These are phyloP conservation scores for Eupithecia centaureata DNA, from an alignment of 2,888 invertebrate genomes.

Conservation along the genomic window DNA sequence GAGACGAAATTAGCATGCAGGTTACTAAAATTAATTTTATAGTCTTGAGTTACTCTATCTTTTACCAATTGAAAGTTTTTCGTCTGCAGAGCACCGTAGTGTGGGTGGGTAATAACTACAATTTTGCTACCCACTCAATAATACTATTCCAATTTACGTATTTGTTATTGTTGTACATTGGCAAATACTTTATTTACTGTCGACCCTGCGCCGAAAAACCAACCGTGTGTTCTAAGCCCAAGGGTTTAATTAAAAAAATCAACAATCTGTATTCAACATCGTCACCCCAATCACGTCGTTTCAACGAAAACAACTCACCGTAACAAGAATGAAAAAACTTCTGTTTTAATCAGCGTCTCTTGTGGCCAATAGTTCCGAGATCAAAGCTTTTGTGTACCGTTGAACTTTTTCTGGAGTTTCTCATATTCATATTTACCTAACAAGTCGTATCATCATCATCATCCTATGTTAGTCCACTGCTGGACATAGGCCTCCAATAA, in stretches of 20 bases:
- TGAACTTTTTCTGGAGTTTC: slow-evolving; percentile 44
- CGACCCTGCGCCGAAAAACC: background rate
- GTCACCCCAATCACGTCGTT: slow-evolving; percentile 51
- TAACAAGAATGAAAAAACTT: slow-evolving; percentile 67
- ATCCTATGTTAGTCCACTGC: background rate
- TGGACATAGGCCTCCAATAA: no score
- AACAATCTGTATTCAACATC: slow-evolving; percentile 44
- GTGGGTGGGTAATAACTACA: background rate
- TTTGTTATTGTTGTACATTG: background rate
- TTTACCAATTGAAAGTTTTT: background rate
- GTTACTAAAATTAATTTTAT: background rate
- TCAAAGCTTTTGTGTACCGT: slow-evolving; percentile 51
- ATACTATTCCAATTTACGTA: background rate
- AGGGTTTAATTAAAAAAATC: slow-evolving; percentile 22
- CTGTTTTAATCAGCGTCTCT: slow-evolving; percentile 60
- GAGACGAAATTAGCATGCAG: background rate
- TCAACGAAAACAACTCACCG: slow-evolving; percentile 50
- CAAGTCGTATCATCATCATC: background rate
- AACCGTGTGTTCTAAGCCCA: background rate
- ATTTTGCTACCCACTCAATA: background rate
- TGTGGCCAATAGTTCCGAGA: slow-evolving; percentile 53
- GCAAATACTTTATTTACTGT: background rate
- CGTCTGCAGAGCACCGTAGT: background rate
- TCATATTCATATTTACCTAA: slow-evolving; percentile 18
- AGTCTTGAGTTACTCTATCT: background rate